Conservation (phyloP, 2,113 vertebrate species). For the Cromileptes altivelis region DNA sequence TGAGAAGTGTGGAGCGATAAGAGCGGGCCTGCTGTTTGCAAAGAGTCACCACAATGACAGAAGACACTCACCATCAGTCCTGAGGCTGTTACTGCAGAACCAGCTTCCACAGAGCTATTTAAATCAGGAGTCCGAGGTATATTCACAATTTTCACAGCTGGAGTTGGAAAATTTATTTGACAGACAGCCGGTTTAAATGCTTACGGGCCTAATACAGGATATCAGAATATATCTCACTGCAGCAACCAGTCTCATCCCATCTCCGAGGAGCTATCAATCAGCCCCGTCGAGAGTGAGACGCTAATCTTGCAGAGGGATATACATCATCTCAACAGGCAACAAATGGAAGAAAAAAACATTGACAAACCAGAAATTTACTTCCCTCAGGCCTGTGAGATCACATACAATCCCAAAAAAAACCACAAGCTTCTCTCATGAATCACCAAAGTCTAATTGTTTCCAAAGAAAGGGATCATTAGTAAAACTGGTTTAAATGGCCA, state of each 20-base stretch:
- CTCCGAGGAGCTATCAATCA: conserved; percentile 56
- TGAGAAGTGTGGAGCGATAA: conserved; percentile 58
- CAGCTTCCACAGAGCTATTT: background rate
- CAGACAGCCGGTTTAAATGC: conserved; percentile 27
- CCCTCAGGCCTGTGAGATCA: conserved; percentile 33
- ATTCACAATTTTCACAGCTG: conserved; percentile 5
- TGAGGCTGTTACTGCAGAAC: conserved; percentile 27
- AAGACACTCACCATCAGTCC: conserved; percentile 34
- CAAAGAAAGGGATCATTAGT: conserved; percentile 7
- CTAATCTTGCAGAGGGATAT: conserved; percentile 45
- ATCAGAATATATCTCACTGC: conserved; percentile 25
- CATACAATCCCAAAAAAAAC: conserved; percentile 17
- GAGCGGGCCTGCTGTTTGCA: conserved; percentile 45
- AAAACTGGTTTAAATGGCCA: background rate
- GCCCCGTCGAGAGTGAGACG: conserved; percentile 39
- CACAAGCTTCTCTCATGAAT: conserved; percentile 10
- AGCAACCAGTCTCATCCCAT: conserved; percentile 22
- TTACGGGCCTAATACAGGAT: conserved; percentile 8
- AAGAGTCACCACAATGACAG: conserved; percentile 45
- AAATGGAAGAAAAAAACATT: conserved; percentile 23
- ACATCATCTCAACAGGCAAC: conserved; percentile 54
- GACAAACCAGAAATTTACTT: conserved; percentile 4
- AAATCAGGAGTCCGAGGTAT: conserved; percentile 1
- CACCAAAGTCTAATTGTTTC: conserved; percentile 10
- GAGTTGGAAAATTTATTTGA: conserved; percentile 12